phyloP scores from a whole-genome alignment of 2,113 vertebrate species.

The Turdus rufiventris region DNA sequence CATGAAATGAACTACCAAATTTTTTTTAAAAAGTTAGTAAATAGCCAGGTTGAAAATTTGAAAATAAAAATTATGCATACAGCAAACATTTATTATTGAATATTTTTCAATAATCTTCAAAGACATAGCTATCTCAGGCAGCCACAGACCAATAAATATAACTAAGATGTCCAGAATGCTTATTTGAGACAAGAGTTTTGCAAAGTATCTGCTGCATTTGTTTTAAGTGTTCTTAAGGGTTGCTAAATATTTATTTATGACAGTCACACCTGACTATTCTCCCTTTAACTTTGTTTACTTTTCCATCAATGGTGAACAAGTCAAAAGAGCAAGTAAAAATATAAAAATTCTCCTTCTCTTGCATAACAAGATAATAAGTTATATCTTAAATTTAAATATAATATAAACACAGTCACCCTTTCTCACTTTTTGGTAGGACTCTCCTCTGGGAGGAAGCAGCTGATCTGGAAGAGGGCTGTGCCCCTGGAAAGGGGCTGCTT shows the following conservation, averaged over 20 bases:
- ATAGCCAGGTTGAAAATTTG: neutral
- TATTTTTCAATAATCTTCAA: neutral
- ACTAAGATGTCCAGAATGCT: neutral
- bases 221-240: neutral
- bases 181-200: neutral
- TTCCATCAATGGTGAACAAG: neutral
- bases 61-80: neutral
- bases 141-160: neutral
- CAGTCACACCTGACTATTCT: neutral
- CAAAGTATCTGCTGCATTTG: neutral
- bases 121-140: neutral
- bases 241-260: neutral
- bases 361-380: neutral
- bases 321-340: neutral
- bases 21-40: neutral
- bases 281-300: neutral
- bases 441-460: neutral
- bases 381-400: neutral
- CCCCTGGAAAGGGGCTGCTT: neutral
- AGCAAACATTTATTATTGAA: neutral
- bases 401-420: neutral
- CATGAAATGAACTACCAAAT: neutral
- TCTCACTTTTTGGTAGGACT: neutral
- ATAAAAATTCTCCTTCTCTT: neutral
- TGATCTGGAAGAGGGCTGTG: neutral